Conservation (phyloP, 2,797 vertebrate genomes). For the Furcifer pardalis region DNA sequence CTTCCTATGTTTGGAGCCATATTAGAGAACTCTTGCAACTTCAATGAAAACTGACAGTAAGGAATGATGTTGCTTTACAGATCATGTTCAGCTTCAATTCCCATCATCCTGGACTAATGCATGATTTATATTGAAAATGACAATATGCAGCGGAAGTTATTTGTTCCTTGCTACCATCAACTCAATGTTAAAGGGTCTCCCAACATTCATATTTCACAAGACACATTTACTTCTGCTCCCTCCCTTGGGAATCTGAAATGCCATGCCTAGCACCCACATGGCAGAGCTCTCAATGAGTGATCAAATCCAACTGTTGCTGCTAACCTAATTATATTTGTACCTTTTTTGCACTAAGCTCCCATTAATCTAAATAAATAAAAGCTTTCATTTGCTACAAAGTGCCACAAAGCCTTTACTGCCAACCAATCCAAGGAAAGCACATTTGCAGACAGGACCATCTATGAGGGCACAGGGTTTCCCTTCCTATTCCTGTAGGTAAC, state of each 20-base stretch:
- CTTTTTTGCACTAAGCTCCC: neutral
- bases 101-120: neutral
- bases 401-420: neutral
- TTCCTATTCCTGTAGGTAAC: constrained; percentile 3
- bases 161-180: neutral
- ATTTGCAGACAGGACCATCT: constrained; percentile 34
- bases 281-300: neutral
- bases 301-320: neutral
- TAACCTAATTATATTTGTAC: neutral
- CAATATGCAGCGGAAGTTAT: neutral
- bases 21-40: too few species aligned
- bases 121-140: neutral
- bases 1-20: neutral
- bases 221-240: neutral
- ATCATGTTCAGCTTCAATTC: neutral
- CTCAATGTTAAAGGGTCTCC: neutral
- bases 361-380: constrained; percentile 19
- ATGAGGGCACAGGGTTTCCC: constrained; percentile 28
- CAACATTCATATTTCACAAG: neutral
- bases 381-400: neutral
- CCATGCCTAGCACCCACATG: neutral
- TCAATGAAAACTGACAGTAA: neutral
- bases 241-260: neutral
- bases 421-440: constrained; percentile 40
- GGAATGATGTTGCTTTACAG: neutral